These are phyloP conservation scores for Spodoptera exigua DNA, from an alignment of 2,888 invertebrate species.

Conservation along the genomic window DNA sequence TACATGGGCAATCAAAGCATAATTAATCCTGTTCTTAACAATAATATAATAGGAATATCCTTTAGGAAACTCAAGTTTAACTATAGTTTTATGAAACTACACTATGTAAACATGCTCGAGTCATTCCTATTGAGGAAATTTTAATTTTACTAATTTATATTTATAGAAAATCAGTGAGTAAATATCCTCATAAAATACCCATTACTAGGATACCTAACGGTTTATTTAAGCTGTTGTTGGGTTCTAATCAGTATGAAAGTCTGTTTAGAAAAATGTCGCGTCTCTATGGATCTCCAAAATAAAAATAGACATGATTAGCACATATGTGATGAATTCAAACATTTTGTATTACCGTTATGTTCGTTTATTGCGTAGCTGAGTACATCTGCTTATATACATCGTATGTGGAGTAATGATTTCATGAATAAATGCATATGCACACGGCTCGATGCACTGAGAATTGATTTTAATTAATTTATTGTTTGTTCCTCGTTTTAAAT, in stretches of 20 bases:
- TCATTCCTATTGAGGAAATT: too few species aligned
- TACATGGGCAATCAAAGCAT: conserved; percentile 21
- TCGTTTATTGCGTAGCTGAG: conserved; percentile 2
- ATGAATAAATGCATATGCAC: conserved; percentile 39
- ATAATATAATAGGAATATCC: conserved; percentile 1
- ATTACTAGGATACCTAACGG: too few species aligned
- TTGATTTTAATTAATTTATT: conserved; percentile 54
- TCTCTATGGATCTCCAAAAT: too few species aligned
- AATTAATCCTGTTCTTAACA: conserved; percentile 27
- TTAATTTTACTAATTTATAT: neutral
- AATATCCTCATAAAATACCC: too few species aligned
- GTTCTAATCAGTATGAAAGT: too few species aligned
- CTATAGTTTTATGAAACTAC: neutral
- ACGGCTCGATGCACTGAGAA: conserved; percentile 32
- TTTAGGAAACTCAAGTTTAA: conserved; percentile 23
- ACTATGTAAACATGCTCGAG: too few species aligned
- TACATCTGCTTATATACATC: conserved; percentile 14
- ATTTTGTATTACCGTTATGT: conserved; percentile 1
- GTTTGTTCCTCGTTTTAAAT: conserved; percentile 31
- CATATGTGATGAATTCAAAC: neutral
- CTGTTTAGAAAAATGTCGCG: too few species aligned
- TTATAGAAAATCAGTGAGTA: too few species aligned
- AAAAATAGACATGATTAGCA: neutral
- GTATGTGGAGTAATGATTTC: conserved; percentile 31
- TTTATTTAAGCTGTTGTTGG: too few species aligned